phyloP scores from a whole-genome alignment of 2,888 invertebrate species.

The Oligia strigilis region DNA sequence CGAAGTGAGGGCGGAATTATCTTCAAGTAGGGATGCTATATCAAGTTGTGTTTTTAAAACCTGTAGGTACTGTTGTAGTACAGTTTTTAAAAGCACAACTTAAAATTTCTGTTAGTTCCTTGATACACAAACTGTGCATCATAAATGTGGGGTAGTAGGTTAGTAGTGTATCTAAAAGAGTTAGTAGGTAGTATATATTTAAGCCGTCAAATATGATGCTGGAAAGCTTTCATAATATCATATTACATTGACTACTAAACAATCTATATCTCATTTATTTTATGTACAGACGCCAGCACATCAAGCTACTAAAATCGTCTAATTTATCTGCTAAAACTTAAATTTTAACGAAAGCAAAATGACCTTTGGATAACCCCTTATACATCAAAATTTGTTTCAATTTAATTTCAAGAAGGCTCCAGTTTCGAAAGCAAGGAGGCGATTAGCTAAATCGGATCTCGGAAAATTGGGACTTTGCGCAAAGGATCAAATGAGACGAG shows the following conservation, averaged over 20 bases:
- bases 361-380: not conserved
- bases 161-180: not conserved
- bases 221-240: not conserved
- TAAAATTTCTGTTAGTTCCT: not conserved
- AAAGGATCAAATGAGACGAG: constrained; percentile 35
- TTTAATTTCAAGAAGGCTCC: constrained; percentile 22
- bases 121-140: no score
- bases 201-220: not conserved
- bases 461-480: constrained; percentile 45
- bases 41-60: not conserved
- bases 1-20: not conserved
- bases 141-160: not conserved
- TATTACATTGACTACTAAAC: not conserved
- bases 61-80: no score
- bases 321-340: no score
- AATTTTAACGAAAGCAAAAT: not conserved
- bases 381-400: constrained; percentile 31
- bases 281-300: no score
- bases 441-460: constrained; percentile 53
- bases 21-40: not conserved
- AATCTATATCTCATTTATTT: no score
- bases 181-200: not conserved
- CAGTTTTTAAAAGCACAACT: no score
- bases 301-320: no score
- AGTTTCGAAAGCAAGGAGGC: constrained; percentile 23